Evolutionary conservation across 2,888 invertebrate species (phyloP).

Genomic region (Microplitis deprimator): DNA sequence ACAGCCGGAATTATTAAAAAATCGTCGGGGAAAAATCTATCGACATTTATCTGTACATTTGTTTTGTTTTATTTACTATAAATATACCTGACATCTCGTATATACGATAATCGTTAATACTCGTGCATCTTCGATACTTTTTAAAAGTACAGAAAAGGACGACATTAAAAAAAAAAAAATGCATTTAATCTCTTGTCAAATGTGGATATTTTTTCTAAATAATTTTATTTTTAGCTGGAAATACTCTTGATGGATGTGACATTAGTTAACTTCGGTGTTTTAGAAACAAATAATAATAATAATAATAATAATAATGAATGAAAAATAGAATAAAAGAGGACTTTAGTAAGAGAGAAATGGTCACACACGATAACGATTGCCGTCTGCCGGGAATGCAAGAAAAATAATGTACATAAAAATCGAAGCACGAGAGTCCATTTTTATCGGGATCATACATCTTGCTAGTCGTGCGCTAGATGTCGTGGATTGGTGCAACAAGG

Average conservation of each 20-base stretch:
- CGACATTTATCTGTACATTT: slow-evolving; percentile 26
- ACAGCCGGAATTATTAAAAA: slow-evolving; percentile 68
- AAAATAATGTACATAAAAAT: slow-evolving; percentile 51
- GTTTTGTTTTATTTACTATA: slow-evolving; percentile 23
- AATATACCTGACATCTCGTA: slow-evolving; percentile 15
- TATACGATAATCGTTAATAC: slow-evolving; percentile 30
- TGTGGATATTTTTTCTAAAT: too few relatives aligned
- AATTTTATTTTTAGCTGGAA: too few relatives aligned
- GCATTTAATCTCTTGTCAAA: too few relatives aligned
- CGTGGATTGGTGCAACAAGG: slow-evolving; percentile 19
- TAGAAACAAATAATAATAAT: not conserved
- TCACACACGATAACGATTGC: slow-evolving; percentile 41
- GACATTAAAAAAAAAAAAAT: too few relatives aligned
- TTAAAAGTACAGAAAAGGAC: not conserved
- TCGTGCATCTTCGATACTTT: slow-evolving; percentile 21
- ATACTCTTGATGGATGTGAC: too few relatives aligned
- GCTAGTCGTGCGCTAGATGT: slow-evolving; percentile 37
- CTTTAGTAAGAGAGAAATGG: slow-evolving; percentile 26
- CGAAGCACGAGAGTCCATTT: slow-evolving; percentile 55
- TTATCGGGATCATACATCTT: slow-evolving; percentile 54
- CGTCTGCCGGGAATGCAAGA: slow-evolving; percentile 24
- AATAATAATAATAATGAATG: not conserved
- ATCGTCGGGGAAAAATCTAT: slow-evolving; percentile 41
- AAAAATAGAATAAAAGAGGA: not conserved
- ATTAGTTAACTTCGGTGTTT: not conserved